A percentile compares a stretch with the other conserved stretches of the same genome.
phyloP scores from a whole-genome alignment of 2,888 invertebrate species.

The Eupithecia abbreviata region DNA sequence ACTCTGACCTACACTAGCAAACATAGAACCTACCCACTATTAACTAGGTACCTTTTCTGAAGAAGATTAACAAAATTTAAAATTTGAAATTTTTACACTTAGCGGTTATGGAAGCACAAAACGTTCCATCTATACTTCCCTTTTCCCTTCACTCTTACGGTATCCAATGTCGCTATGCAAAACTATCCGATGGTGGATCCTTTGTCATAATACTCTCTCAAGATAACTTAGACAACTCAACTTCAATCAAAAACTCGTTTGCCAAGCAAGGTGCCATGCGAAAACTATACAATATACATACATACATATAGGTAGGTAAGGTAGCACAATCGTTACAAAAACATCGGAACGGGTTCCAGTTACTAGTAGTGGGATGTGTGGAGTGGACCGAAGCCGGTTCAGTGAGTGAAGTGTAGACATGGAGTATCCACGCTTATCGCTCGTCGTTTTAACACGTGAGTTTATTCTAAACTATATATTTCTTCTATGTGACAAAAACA shows the following conservation, averaged over 20 bases:
- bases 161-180: no score
- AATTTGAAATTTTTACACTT: neutral
- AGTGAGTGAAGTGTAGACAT: constrained; percentile 50
- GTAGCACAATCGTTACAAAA: constrained; percentile 9
- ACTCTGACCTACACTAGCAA: neutral
- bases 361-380: constrained; percentile 7
- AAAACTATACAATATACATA: neutral
- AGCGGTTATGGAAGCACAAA: neutral
- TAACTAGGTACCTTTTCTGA: no score
- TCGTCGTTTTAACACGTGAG: constrained; percentile 78
- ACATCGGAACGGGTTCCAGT: constrained; percentile 27
- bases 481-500: no score
- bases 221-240: neutral
- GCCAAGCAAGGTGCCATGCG: neutral
- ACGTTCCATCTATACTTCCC: neutral
- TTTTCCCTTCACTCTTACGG: neutral
- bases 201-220: neutral
- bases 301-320: neutral
- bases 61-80: neutral
- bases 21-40: neutral
- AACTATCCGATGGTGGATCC: neutral
- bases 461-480: constrained; percentile 36
- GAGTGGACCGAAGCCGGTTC: constrained; percentile 18
- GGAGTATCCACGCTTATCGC: constrained; percentile 62
- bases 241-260: neutral